These are phyloP conservation scores for Lordiphosa fenestrarum DNA, from an alignment of 2,888 invertebrate species.

Conservation along the genomic window DNA sequence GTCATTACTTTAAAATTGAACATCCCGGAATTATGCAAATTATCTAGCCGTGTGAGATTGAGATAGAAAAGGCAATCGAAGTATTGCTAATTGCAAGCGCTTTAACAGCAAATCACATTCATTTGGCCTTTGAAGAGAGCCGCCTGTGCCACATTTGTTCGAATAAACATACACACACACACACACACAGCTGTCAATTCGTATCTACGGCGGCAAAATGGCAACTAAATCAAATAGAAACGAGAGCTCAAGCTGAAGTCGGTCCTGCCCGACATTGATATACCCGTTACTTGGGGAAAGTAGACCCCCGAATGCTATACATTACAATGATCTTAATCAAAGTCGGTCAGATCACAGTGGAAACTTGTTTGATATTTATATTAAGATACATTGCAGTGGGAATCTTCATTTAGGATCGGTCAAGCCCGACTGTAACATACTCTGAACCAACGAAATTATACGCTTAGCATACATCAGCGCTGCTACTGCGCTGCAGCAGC, in stretches of 20 bases:
- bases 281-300: too few relatives aligned
- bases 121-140: constrained; percentile 56
- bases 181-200: constrained; percentile 39
- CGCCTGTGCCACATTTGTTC: constrained; percentile 11
- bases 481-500: too few relatives aligned
- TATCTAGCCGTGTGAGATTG: constrained; percentile 16
- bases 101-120: constrained; percentile 60
- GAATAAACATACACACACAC: constrained; percentile 4
- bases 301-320: too few relatives aligned
- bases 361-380: too few relatives aligned
- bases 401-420: too few relatives aligned
- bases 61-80: constrained; percentile 7
- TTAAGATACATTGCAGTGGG: too few relatives aligned
- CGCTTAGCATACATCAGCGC: too few relatives aligned
- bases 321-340: too few relatives aligned
- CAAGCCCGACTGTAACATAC: too few relatives aligned
- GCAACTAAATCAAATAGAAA: constrained; percentile 60
- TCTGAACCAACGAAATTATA: too few relatives aligned
- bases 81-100: constrained; percentile 23
- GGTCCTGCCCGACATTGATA: too few relatives aligned
- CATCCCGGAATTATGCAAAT: constrained; percentile 69
- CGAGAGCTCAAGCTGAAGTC: constrained; percentile 28
- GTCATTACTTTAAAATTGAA: constrained; percentile 35
- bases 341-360: too few relatives aligned
- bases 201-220: constrained; percentile 38